phyloP scores from a whole-genome alignment of 1,140 invertebrate genomes.

The Ruditapes philippinarum region DNA sequence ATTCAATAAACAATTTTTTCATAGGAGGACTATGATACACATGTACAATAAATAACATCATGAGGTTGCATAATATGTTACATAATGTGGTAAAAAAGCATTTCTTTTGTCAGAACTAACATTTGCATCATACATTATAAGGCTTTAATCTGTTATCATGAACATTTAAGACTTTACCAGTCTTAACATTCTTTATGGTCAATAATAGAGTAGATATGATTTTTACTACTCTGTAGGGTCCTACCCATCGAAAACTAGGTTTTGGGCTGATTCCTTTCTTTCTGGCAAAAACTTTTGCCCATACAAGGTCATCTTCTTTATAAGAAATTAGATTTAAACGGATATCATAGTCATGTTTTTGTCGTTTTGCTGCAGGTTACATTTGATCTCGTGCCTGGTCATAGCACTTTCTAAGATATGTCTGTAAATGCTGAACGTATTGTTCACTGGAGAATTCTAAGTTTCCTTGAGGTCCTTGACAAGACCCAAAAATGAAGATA shows the following conservation, averaged over 20 bases:
- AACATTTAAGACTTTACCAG: no score
- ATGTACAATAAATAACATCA: no score
- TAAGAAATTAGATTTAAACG: background rate
- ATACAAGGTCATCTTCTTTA: background rate
- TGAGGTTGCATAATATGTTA: no score
- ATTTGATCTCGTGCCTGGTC: background rate
- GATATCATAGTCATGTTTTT: background rate
- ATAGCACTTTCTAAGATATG: background rate
- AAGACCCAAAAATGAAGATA: constrained; percentile 5
- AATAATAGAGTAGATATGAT: background rate
- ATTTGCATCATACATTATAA: no score
- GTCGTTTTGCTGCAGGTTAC: background rate
- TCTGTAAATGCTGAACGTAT: background rate
- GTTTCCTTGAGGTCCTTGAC: background rate
- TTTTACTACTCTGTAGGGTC: background rate
- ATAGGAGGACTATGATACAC: no score
- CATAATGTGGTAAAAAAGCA: no score
- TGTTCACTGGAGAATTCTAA: background rate
- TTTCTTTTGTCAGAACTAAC: no score
- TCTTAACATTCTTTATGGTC: no score
- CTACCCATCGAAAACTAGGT: background rate
- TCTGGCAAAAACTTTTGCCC: background rate
- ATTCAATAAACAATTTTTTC: no score
- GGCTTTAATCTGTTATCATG: no score
- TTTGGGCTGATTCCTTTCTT: background rate